These are phyloP conservation scores for Synergus itoensis DNA, from an alignment of 2,888 invertebrate species.

Conservation along the genomic window DNA sequence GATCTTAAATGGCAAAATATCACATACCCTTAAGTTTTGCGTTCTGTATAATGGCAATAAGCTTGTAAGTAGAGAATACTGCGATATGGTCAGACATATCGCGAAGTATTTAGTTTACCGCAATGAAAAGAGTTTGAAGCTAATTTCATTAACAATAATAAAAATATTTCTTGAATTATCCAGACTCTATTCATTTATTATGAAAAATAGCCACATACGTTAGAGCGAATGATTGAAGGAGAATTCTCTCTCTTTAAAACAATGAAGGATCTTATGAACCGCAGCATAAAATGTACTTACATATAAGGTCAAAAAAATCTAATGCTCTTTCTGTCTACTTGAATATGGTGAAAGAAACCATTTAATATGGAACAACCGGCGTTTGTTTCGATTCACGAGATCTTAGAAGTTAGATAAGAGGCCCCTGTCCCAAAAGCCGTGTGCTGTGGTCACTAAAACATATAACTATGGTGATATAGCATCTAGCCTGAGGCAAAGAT, in stretches of 20 bases:
- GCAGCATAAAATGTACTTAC: neutral
- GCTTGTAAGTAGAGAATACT: neutral
- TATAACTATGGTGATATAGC: conserved; percentile 11
- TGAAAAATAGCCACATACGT: too few species aligned
- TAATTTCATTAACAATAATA: too few species aligned
- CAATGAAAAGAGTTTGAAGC: too few species aligned
- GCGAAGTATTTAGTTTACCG: neutral
- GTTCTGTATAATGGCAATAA: neutral
- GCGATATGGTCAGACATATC: conserved; percentile 11
- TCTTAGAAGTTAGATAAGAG: conserved; percentile 14
- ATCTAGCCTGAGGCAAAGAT: conserved; percentile 40
- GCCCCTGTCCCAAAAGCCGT: conserved; percentile 13
- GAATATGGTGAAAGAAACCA: neutral
- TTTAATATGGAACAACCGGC: conserved; percentile 37
- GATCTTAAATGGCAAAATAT: too few species aligned
- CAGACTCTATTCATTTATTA: too few species aligned
- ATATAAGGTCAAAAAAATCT: neutral
- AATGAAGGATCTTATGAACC: too few species aligned
- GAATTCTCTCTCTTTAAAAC: too few species aligned
- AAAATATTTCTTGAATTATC: too few species aligned
- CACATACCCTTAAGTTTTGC: neutral
- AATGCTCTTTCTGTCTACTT: neutral
- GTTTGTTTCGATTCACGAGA: conserved; percentile 37
- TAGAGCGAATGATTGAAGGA: too few species aligned
- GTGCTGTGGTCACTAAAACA: conserved; percentile 25